Evolutionary conservation across 1,140 invertebrate genomes (phyloP).

Genomic region (Eriocheir sinensis): DNA sequence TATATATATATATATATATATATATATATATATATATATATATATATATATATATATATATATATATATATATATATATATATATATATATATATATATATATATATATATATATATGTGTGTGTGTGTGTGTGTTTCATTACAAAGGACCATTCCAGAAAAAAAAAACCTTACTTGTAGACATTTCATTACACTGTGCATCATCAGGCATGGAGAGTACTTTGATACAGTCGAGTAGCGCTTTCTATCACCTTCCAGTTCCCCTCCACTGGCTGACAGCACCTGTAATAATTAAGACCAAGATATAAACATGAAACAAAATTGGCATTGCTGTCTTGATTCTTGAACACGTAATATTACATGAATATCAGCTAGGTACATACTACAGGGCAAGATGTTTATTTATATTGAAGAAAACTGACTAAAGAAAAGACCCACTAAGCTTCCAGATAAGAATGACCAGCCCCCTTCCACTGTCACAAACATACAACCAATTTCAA

Average conservation of each 20-base stretch:
- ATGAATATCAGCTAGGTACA: too few relatives aligned
- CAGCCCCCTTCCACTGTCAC: not conserved
- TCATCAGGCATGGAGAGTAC: constrained; percentile 28
- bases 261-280: constrained; percentile 35
- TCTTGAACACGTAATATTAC: not conserved
- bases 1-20: too few relatives aligned
- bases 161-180: constrained; percentile 32
- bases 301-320: constrained; percentile 1
- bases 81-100: too few relatives aligned
- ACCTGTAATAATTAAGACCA: constrained; percentile 28
- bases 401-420: too few relatives aligned
- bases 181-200: not conserved
- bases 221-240: constrained; percentile 6
- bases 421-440: not conserved
- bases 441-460: not conserved
- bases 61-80: too few relatives aligned
- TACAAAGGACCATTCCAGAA: not conserved
- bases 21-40: too few relatives aligned
- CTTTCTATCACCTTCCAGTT: not conserved
- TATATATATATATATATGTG: not conserved
- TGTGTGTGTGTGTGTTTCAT: not conserved
- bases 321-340: constrained; percentile 36
- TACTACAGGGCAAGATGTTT: too few relatives aligned
- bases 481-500: too few relatives aligned
- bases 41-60: too few relatives aligned